Evolutionary conservation across 2,113 vertebrate genomes (phyloP).

Genomic region (Noctilio leporinus): DNA sequence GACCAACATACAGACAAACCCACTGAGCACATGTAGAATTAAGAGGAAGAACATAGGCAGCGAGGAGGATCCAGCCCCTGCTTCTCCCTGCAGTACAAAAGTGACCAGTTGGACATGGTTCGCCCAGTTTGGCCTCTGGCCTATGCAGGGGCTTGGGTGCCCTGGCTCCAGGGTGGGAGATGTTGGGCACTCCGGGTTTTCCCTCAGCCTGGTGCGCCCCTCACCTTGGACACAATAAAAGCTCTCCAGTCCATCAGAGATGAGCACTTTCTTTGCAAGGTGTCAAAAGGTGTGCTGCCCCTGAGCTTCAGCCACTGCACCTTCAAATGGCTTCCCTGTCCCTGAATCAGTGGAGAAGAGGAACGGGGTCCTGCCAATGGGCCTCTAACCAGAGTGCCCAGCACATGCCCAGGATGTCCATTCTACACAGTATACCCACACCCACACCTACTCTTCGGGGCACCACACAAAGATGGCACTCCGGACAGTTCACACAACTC

Average conservation of each 20-base stretch:
- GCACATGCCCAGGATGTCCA: not conserved
- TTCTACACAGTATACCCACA: not conserved
- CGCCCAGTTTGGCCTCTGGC: not conserved
- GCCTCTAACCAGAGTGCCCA: not conserved
- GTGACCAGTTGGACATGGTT: not conserved
- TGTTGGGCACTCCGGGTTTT: not conserved
- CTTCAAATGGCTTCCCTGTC: not conserved
- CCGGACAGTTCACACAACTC: slow-evolving; percentile 15
- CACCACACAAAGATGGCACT: not conserved
- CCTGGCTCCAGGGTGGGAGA: not conserved
- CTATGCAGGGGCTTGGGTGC: not conserved
- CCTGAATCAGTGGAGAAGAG: fast-evolving
- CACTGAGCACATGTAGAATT: not conserved
- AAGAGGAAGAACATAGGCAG: not conserved
- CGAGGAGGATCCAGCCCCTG: not conserved
- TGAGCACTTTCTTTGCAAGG: not conserved
- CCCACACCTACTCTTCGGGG: not conserved
- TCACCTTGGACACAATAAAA: not conserved
- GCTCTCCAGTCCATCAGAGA: not conserved
- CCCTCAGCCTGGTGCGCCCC: not conserved
- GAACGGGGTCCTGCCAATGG: too few species aligned
- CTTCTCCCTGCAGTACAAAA: not conserved
- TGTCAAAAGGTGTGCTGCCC: not conserved
- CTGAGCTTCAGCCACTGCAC: not conserved
- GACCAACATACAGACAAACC: not conserved